These are phyloP conservation scores for Xenus cinereus DNA, from an alignment of 2,113 vertebrate genomes.

Conservation along the genomic window DNA sequence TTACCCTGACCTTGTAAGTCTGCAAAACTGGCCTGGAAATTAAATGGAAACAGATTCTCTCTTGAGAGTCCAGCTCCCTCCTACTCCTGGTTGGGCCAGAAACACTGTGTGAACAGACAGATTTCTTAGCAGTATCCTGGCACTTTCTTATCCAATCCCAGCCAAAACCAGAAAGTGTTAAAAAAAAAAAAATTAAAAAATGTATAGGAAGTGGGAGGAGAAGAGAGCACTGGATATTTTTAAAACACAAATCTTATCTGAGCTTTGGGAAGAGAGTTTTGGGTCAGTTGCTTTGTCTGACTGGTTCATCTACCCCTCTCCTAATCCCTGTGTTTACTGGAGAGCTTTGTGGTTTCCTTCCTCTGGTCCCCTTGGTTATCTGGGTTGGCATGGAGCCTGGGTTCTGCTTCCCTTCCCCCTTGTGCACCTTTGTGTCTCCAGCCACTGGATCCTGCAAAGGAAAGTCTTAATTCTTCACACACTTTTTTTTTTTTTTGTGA, in stretches of 20 bases:
- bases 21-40: conserved; percentile 34
- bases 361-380: conserved; percentile 16
- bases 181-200: background rate
- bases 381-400: background rate
- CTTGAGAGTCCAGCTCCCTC: conserved; percentile 30
- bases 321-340: conserved; percentile 29
- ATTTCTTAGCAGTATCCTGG: conserved; percentile 35
- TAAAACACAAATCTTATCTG: background rate
- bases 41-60: conserved; percentile 33
- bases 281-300: conserved; percentile 10
- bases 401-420: background rate
- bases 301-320: background rate
- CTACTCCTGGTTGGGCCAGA: conserved; percentile 22
- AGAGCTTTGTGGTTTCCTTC: conserved; percentile 49
- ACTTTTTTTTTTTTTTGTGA: background rate
- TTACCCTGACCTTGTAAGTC: conserved; percentile 45
- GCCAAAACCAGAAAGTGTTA: conserved; percentile 34
- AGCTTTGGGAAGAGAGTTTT: background rate
- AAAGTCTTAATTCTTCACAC: background rate
- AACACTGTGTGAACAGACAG: conserved; percentile 42
- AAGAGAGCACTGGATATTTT: background rate
- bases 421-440: background rate
- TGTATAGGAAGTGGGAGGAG: background rate
- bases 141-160: background rate
- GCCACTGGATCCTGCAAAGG: background rate